These are phyloP conservation scores for Penaeus indicus DNA, from an alignment of 1,140 invertebrate genomes.

Conservation along the genomic window DNA sequence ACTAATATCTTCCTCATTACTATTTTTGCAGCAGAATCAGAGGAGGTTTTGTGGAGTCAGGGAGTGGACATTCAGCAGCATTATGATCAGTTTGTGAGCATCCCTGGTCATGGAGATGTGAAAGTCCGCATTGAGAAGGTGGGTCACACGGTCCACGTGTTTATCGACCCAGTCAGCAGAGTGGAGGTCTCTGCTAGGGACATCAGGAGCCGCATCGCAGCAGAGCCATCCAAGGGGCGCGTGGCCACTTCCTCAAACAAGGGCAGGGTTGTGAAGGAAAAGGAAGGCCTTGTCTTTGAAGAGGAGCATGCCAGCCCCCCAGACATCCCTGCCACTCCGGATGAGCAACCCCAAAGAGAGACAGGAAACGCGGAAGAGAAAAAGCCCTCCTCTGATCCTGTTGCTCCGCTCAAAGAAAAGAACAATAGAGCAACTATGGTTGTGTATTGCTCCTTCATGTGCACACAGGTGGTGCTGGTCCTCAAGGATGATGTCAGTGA, in stretches of 20 bases:
- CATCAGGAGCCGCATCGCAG: slow-evolving; percentile 72
- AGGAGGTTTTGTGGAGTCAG: slow-evolving; percentile 70
- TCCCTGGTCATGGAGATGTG: slow-evolving; percentile 79
- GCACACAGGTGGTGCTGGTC: slow-evolving; percentile 55
- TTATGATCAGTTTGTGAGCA: slow-evolving; percentile 77
- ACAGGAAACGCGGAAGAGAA: not conserved
- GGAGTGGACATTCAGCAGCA: slow-evolving; percentile 70
- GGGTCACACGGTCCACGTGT: slow-evolving; percentile 75
- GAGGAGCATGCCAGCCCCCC: not conserved
- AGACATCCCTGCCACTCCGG: not conserved
- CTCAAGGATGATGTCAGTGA: slow-evolving; percentile 64
- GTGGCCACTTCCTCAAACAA: slow-evolving; percentile 59
- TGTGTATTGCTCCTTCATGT: slow-evolving; percentile 59
- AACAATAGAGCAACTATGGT: slow-evolving; percentile 52
- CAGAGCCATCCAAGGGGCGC: slow-evolving; percentile 54
- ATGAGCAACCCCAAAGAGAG: not conserved
- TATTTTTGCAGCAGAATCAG: slow-evolving; percentile 45
- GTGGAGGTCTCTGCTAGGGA: slow-evolving; percentile 81
- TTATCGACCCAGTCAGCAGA: slow-evolving; percentile 77
- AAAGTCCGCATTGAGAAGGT: slow-evolving; percentile 77
- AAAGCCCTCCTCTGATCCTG: not conserved
- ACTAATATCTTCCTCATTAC: not conserved
- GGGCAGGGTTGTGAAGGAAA: slow-evolving; percentile 46
- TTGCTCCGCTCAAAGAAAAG: not conserved
- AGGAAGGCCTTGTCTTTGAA: slow-evolving; percentile 36